phyloP scores from a whole-genome alignment of 2,113 vertebrate genomes.

The Eublepharis macularius region DNA sequence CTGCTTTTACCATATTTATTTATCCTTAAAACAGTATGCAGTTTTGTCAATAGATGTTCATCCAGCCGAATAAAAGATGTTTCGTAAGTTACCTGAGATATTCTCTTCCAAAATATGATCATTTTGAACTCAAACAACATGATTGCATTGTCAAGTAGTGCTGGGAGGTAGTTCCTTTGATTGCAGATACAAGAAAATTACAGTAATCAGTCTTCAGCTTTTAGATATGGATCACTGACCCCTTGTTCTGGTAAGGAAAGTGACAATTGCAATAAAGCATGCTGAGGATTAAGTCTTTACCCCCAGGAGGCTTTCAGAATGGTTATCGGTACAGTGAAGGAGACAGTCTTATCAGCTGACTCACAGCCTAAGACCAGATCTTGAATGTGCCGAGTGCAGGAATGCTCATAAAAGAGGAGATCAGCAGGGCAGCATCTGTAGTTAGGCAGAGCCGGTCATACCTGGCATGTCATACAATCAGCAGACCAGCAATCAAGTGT shows the following conservation, averaged over 20 bases:
- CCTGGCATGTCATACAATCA: constrained; percentile 64
- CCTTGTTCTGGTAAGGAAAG: constrained; percentile 29
- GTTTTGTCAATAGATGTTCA: background rate
- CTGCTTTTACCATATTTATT: background rate
- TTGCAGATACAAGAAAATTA: constrained; percentile 33
- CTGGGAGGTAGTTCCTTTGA: background rate
- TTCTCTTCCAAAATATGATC: background rate
- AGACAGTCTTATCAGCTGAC: constrained; percentile 57
- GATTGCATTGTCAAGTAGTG: background rate
- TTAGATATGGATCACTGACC: constrained; percentile 48
- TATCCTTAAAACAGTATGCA: background rate
- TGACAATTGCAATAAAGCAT: constrained; percentile 45
- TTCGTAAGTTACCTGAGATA: background rate
- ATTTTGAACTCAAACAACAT: background rate
- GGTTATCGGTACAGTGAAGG: constrained; percentile 33
- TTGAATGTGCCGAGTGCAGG: constrained; percentile 39
- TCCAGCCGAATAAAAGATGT: background rate
- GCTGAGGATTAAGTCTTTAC: constrained; percentile 29
- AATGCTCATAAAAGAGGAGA: constrained; percentile 58
- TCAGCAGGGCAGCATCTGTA: constrained; percentile 53
- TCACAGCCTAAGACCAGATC: constrained; percentile 54
- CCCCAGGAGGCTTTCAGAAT: constrained; percentile 34
- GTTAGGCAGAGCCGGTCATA: constrained; percentile 59
- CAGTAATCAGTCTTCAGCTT: constrained; percentile 23
- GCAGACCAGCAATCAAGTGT: constrained; percentile 55